phyloP scores from a whole-genome alignment of 30 jellyfish, hydroid and myxozoan species.

The Aurelia sp. region DNA sequence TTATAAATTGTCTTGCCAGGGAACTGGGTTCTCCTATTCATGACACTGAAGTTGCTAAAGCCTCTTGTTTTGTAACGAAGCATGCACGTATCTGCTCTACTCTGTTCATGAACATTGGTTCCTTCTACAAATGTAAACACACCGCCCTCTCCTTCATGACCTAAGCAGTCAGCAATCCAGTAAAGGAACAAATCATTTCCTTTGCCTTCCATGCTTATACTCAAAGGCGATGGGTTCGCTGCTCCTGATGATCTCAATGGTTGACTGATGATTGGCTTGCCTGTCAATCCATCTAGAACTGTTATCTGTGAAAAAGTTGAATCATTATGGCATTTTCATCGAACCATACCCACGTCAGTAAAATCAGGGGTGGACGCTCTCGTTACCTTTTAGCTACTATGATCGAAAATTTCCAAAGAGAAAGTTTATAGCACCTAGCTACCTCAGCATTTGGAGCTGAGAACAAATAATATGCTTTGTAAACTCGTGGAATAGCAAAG shows the following conservation, averaged over 20 bases:
- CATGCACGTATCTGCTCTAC: slow-evolving; percentile 89
- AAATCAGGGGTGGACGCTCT: too few species aligned
- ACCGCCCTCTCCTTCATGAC: slow-evolving; percentile 90
- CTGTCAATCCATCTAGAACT: slow-evolving; percentile 78
- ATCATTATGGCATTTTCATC: too few species aligned
- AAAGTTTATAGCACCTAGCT: too few species aligned
- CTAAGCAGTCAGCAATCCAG: slow-evolving; percentile 94
- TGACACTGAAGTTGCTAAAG: slow-evolving; percentile 75
- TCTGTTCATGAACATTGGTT: slow-evolving; percentile 87
- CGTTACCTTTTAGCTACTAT: too few species aligned
- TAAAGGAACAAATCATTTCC: slow-evolving; percentile 93
- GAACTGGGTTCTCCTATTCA: slow-evolving; percentile 74
- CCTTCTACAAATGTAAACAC: slow-evolving; percentile 83
- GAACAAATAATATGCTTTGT: too few species aligned
- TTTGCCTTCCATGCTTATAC: slow-evolving; percentile 90
- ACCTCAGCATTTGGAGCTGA: too few species aligned
- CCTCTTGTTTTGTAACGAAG: slow-evolving; percentile 80
- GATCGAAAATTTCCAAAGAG: too few species aligned
- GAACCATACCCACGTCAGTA: too few species aligned
- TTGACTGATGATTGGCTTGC: slow-evolving; percentile 44
- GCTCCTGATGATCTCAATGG: slow-evolving; percentile 84
- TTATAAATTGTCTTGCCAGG: slow-evolving; percentile 92
- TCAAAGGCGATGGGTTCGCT: slow-evolving; percentile 86
- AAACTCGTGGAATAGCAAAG: too few species aligned
- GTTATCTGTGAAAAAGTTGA: slow-evolving; percentile 51